Evolutionary conservation across 2,888 invertebrate species (phyloP), one percentile per base, ranked within the genome.

Genomic region (Cecidostiba fungosa): DNA sequence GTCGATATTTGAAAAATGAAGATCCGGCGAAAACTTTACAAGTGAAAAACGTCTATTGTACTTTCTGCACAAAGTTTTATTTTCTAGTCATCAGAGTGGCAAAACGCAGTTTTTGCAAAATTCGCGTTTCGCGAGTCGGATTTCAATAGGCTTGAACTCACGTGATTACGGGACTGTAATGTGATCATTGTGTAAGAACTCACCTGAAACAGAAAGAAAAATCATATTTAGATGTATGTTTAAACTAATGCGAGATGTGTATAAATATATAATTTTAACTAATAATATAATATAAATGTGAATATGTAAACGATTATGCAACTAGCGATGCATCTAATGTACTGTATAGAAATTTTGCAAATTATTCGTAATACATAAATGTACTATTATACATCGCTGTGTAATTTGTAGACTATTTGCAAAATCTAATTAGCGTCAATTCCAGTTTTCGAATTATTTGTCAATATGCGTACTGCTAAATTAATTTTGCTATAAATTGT

Each of bases 201-300:
- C 80, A 85, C 85, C 85, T 80, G 80, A n/a, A 85, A 85, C 85
- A 85, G n/a, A 85, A 85, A 85, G 12, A 76, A 6, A 77, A 43
- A 29, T 39, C 1, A 23, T 26, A 19, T n/a, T 47, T 66, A 66
- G 23, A 50, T 1, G 32, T 39, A 72, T 43, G 36, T 39, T 59
- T 2, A 36, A 70, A 70, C n/a, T n/a, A 16, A n/a, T 32, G n/a
- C 12, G 26, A 62, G 10, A 62, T 62, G 23, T n/a, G 10, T 62
- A 23, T 4, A 62, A 3, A 23, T 59, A 23, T n/a, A 23, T 19
- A n/a, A 23, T 3, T 23, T 23, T 19, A 23, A n/a, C 26, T 26
- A 23, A 14, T n/a, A n/a, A 19, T 59, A 59, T 59, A 0, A 10
- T 19, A 62, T 26, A 8, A 62, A 62, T 23, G n/a, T 12, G 43